Base-by-base conservation (phyloP, 2,888 invertebrate genomes). In the Lysandra bellargus region DNA sequence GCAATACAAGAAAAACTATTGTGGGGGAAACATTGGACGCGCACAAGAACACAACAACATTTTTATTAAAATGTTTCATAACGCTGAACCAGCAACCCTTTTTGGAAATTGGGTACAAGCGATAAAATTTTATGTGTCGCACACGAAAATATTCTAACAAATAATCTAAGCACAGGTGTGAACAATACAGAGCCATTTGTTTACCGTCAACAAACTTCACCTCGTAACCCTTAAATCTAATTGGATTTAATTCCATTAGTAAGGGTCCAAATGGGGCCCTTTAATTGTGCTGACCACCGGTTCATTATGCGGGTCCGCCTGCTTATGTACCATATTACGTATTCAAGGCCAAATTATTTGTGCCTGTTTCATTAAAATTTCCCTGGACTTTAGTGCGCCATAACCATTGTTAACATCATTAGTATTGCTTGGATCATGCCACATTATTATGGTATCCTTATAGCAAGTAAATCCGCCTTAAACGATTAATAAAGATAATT, bases 171-270 rank as follows among this genome's bases (percentile, higher is more conserved):
- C 44, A 88, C 88, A 92, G 92, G 84, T 84, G 84, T 83, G 88
- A 87, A 86, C 88, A 88, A 86, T 90, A 90, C 88, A 89, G 88
- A 88, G 87, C 90, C 89, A 93, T 92, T 94, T 93, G 92, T 92
- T 91, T 91, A 90, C 91, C 88, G 90, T 88, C 88, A 89, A 90
- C 90, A 91, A 93, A 93, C 91, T 93, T 92, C 92, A 92, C 92
- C 92, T 92, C 91, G 92, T 93, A 92, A 92, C 93, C 84, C 93
- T 93, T 91, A 93, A 93, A 92, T 93, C 92, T 94, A 94, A 94
- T 94, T 94, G 94, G 93, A 93, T 94, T 93, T 92, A 93, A 93
- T 94, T 93, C 93, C 93, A 94, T 94, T 94, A 94, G 89, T 90
- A 86, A 89, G 91, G 92, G 92, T 92, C 92, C 91, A 92, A 93